Percentiles rank a stretch among this genome's conserved stretches.
Evolutionary conservation across 2,113 vertebrate genomes (phyloP).

Genomic region (Atherinomorus stipes): DNA sequence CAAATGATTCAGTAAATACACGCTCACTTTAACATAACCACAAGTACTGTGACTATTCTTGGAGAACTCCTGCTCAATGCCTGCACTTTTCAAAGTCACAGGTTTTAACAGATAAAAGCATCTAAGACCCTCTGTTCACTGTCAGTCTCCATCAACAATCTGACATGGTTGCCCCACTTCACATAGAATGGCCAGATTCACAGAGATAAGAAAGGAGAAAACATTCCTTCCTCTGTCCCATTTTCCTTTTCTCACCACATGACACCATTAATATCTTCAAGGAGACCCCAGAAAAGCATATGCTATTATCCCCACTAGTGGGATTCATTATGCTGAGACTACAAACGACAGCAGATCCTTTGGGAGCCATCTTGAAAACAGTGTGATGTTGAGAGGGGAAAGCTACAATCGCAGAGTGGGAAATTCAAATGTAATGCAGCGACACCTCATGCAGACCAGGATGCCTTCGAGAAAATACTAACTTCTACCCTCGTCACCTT

Average conservation of each 20-base stretch:
- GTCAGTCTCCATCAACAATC: conserved; percentile 4
- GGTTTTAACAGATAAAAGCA: not conserved
- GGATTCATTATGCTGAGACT: conserved; percentile 9
- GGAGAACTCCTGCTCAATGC: not conserved
- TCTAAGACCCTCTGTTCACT: not conserved
- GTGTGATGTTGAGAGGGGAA: conserved; percentile 10
- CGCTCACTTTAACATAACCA: too few relatives aligned
- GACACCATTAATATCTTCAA: conserved; percentile 13
- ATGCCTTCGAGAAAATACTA: too few relatives aligned
- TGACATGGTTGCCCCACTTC: accelerated
- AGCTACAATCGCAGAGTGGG: conserved; percentile 1
- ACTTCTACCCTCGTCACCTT: too few relatives aligned
- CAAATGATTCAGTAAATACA: too few relatives aligned
- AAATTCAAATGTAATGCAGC: not conserved
- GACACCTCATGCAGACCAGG: not conserved
- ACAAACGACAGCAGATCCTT: conserved; percentile 19
- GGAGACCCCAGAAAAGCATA: conserved; percentile 3
- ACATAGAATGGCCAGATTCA: conserved; percentile 9
- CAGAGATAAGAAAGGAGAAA: not conserved
- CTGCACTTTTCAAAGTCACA: not conserved
- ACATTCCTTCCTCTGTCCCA: not conserved
- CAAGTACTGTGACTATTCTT: too few relatives aligned
- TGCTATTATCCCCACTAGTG: conserved; percentile 3
- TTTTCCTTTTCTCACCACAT: not conserved
- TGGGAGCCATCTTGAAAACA: conserved; percentile 11